Conservation (phyloP, 2,888 invertebrate species). For the Ashinkailepas kermadecensis region DNA sequence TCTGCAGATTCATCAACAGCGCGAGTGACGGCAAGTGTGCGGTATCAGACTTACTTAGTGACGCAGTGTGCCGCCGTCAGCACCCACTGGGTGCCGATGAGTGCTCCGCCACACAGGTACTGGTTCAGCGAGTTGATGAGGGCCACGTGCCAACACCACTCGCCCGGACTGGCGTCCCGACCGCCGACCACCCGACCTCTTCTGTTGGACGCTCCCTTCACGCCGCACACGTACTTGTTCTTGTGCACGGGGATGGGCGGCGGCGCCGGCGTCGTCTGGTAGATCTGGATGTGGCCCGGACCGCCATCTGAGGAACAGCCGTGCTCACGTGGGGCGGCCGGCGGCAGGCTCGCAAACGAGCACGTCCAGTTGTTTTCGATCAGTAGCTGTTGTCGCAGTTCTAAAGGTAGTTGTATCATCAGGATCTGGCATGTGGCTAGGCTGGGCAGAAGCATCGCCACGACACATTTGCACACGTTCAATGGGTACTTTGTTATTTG, state of each 20-base stretch:
- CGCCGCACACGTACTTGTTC: slow-evolving; percentile 86
- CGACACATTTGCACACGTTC: too few relatives aligned
- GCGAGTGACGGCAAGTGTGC: not conserved
- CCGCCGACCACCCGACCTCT: slow-evolving; percentile 70
- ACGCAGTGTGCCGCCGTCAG: slow-evolving; percentile 90
- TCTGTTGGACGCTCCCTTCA: slow-evolving; percentile 65
- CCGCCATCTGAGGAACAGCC: slow-evolving; percentile 4
- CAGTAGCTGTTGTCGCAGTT: too few relatives aligned
- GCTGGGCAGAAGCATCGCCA: too few relatives aligned
- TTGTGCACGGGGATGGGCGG: slow-evolving; percentile 50
- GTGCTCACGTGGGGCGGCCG: too few relatives aligned
- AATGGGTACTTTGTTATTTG: too few relatives aligned
- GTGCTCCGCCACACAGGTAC: slow-evolving; percentile 84
- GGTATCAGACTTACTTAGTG: slow-evolving; percentile 61
- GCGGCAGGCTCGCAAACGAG: too few relatives aligned
- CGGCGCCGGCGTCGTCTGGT: slow-evolving; percentile 45
- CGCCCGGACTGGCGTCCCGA: slow-evolving; percentile 80
- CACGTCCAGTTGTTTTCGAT: too few relatives aligned
- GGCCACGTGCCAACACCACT: slow-evolving; percentile 95
- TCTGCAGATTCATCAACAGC: too few relatives aligned
- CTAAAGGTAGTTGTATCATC: too few relatives aligned
- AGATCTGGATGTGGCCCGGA: slow-evolving; percentile 18
- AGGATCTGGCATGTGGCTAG: too few relatives aligned
- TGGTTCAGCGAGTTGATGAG: slow-evolving; percentile 87
- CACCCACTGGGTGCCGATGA: slow-evolving; percentile 87